A percentile compares a stretch with the other conserved stretches of the same genome.
phyloP scores from a whole-genome alignment of 2,113 vertebrate species.

The Pongo pygmaeus region DNA sequence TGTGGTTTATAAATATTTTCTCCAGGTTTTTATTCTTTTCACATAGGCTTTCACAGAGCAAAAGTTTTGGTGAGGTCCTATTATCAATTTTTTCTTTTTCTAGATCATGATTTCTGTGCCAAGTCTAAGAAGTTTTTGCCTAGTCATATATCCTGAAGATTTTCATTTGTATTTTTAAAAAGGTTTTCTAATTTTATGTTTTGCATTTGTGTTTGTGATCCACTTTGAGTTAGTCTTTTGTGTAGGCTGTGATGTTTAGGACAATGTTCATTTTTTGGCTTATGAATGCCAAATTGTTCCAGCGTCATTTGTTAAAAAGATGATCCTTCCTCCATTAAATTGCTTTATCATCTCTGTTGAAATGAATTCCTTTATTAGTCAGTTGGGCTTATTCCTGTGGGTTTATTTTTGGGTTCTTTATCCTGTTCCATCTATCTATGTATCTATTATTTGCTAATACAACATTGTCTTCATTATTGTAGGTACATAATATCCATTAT shows the following conservation, averaged over 20 bases:
- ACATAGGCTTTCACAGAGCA: not conserved
- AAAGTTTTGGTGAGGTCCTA: not conserved
- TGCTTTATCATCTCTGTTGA: not conserved
- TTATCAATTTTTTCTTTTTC: not conserved
- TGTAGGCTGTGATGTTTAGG: not conserved
- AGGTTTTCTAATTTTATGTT: not conserved
- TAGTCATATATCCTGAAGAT: not conserved
- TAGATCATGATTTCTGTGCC: not conserved
- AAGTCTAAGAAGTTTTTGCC: not conserved
- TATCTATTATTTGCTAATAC: not conserved
- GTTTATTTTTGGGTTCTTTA: not conserved
- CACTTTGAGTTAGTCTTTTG: not conserved
- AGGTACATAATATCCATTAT: not conserved
- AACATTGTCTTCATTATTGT: not conserved
- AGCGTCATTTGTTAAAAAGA: not conserved
- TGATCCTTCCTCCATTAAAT: not conserved
- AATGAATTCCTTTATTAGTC: not conserved
- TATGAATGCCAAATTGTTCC: not conserved
- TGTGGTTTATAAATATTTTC: not conserved
- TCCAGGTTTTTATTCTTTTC: not conserved
- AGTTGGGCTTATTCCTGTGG: not conserved
- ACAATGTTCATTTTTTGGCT: not conserved
- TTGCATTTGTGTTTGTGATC: not conserved
- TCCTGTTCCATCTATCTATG: not conserved
- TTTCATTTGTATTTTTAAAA: not conserved